These are phyloP conservation scores for Lithosia quadra DNA, from an alignment of 2,888 invertebrate species.

Conservation along the genomic window DNA sequence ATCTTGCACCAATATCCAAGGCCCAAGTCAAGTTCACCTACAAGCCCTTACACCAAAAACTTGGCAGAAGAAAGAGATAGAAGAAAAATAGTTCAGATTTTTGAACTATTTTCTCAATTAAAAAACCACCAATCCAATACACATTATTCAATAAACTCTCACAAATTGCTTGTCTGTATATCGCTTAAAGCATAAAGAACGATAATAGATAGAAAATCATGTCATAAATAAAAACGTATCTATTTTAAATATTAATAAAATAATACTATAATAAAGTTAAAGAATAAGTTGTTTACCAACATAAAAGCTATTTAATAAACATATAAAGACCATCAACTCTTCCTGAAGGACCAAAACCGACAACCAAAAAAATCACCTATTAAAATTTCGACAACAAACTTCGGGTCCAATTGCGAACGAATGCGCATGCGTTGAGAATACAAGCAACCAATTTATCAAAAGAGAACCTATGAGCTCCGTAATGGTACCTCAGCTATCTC, in stretches of 20 bases:
- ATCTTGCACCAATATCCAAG: too few relatives aligned
- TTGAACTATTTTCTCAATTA: not conserved
- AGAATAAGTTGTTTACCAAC: constrained; percentile 13
- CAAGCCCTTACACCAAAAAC: too few relatives aligned
- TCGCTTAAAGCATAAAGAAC: not conserved
- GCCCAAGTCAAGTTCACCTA: too few relatives aligned
- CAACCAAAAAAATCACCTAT: constrained; percentile 44
- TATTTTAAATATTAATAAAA: constrained; percentile 10
- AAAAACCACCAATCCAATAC: not conserved
- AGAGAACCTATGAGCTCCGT: constrained; percentile 66
- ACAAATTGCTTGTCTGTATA: not conserved
- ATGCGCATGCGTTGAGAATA: constrained; percentile 68
- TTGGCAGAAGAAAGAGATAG: too few relatives aligned
- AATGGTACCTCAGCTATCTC: constrained; percentile 77
- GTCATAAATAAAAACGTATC: not conserved
- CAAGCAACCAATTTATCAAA: constrained; percentile 76
- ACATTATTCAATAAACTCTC: not conserved
- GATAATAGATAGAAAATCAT: not conserved
- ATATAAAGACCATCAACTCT: constrained; percentile 38
- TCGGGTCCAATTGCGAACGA: constrained; percentile 70
- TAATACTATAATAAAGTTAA: constrained; percentile 15
- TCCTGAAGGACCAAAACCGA: constrained; percentile 31
- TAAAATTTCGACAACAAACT: constrained; percentile 53
- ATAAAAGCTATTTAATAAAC: constrained; percentile 27
- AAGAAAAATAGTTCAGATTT: too few relatives aligned